Conservation (phyloP, 1,140 invertebrate species). For the Drosophila simulans region DNA sequence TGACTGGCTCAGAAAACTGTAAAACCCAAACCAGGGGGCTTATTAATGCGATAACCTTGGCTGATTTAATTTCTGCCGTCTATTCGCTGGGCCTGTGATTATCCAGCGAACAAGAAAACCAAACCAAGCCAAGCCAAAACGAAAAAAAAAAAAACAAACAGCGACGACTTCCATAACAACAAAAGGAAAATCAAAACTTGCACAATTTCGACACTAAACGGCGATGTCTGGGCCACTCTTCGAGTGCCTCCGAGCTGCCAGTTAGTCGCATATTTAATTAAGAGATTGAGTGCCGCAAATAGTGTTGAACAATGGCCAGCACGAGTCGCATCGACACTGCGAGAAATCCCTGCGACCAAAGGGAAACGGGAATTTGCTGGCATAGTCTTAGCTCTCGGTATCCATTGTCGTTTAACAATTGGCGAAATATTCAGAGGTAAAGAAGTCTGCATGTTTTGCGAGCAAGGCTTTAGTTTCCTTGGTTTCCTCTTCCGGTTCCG, state of each 20-base stretch:
- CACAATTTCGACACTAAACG: slow-evolving; percentile 83
- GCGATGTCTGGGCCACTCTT: slow-evolving; percentile 57
- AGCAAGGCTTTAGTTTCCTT: not conserved
- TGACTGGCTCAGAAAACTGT: slow-evolving; percentile 63
- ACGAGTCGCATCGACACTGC: slow-evolving; percentile 67
- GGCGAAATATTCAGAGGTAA: not conserved
- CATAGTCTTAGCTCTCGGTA: not conserved
- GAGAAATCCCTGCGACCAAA: slow-evolving; percentile 4
- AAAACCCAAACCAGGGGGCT: slow-evolving; percentile 69
- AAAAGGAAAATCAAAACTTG: slow-evolving; percentile 76
- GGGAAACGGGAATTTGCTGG: not conserved
- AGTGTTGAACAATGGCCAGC: slow-evolving; percentile 79
- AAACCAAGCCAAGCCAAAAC: slow-evolving; percentile 4
- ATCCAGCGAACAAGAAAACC: slow-evolving; percentile 28
- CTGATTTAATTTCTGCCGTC: slow-evolving; percentile 76
- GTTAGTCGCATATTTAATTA: slow-evolving; percentile 83
- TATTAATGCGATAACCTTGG: slow-evolving; percentile 83
- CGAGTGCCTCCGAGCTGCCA: slow-evolving; percentile 44
- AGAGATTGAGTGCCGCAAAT: slow-evolving; percentile 77
- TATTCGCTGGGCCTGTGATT: slow-evolving; percentile 69
- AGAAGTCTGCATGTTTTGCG: not conserved
- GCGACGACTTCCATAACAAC: slow-evolving; percentile 33
- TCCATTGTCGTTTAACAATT: not conserved
- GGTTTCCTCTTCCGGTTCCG: too few relatives aligned
- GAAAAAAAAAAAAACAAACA: slow-evolving; percentile 16